A percentile compares a stretch with the other conserved stretches of the same genome.
Evolutionary conservation across 2,888 invertebrate species (phyloP).

Genomic region (Sarcophaga carnaria): DNA sequence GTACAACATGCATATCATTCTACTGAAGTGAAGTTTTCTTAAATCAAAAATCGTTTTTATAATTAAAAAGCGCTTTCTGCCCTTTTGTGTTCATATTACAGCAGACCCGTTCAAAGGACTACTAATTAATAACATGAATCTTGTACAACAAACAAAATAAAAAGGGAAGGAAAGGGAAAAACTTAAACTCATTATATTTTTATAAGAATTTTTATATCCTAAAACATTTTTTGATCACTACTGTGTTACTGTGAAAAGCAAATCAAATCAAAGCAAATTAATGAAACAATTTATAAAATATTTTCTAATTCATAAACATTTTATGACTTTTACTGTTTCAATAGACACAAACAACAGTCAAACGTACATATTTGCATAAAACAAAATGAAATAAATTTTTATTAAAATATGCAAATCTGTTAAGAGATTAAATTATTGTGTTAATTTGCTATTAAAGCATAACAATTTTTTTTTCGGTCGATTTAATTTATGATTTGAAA

Average conservation of each 20-base stretch:
- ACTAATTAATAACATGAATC: background rate
- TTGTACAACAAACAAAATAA: background rate
- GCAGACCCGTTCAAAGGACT: slow-evolving; percentile 16
- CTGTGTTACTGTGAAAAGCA: background rate
- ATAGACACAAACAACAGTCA: no score
- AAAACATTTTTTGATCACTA: background rate
- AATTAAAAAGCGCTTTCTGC: slow-evolving; percentile 54
- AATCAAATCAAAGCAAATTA: no score
- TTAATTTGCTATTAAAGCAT: no score
- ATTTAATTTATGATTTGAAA: slow-evolving; percentile 4
- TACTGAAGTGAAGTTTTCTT: background rate
- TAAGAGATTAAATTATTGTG: background rate
- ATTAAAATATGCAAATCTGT: background rate
- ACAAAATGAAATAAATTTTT: background rate
- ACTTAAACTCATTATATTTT: background rate
- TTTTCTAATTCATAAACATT: background rate
- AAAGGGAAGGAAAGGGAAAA: slow-evolving; percentile 2
- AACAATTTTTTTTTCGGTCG: no score
- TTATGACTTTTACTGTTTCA: background rate
- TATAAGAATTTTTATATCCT: background rate
- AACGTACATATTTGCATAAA: background rate
- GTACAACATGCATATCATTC: slow-evolving; percentile 15
- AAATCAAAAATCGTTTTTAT: slow-evolving; percentile 26
- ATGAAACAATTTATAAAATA: background rate
- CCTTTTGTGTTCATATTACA: no score